These are phyloP conservation scores for Spilogale gracilis DNA, from an alignment of 2,113 vertebrate species.

Conservation along the genomic window DNA sequence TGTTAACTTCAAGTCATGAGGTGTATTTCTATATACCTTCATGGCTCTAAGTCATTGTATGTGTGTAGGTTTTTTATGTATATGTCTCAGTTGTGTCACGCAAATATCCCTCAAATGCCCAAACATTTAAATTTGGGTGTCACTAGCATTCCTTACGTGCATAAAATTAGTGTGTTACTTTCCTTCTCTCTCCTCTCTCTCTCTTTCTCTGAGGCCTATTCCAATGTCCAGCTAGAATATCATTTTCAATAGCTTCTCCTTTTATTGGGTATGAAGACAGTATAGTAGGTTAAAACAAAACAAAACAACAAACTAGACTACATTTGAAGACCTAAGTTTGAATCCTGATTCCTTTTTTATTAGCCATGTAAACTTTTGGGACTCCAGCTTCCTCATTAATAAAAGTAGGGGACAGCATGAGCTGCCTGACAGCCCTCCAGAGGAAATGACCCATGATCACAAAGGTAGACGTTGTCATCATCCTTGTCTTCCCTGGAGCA, in stretches of 20 bases:
- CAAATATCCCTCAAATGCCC: background rate
- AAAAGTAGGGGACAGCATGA: background rate
- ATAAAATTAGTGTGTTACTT: background rate
- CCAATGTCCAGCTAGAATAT: background rate
- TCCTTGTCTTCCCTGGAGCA: background rate
- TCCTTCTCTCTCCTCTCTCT: background rate
- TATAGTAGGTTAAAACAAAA: background rate
- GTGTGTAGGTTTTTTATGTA: background rate
- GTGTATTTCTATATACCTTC: background rate
- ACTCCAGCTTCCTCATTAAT: background rate
- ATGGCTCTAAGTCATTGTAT: background rate
- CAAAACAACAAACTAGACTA: background rate
- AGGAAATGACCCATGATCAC: background rate
- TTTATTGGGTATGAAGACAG: background rate
- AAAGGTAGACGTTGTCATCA: background rate
- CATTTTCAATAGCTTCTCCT: constrained; percentile 2
- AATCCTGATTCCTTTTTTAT: background rate
- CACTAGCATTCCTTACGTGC: background rate
- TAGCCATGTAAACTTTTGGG: background rate
- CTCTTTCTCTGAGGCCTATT: background rate
- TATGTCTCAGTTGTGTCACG: background rate
- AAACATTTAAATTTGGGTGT: background rate
- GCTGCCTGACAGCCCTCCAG: background rate
- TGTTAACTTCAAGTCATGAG: background rate
- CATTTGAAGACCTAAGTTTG: background rate